Conservation (phyloP, 2,797 vertebrate genomes). For the Helostoma temminkii region DNA sequence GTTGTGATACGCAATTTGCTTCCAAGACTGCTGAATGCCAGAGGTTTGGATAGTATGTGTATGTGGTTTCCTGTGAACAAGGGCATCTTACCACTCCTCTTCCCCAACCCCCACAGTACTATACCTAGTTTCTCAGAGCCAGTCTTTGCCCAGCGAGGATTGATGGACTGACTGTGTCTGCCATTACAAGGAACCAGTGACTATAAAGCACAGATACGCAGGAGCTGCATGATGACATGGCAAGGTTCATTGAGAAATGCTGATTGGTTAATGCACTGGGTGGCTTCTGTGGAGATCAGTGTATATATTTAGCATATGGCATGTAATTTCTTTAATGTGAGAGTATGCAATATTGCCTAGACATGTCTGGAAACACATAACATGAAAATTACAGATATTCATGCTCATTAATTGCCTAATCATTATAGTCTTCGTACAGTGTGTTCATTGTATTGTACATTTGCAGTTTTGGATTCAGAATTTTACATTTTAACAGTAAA, state of each 20-base stretch:
- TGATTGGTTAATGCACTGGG: constrained; percentile 49
- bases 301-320: constrained; percentile 6
- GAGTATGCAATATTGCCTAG: background rate
- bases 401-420: background rate
- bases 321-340: constrained; percentile 4
- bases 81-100: constrained; percentile 62
- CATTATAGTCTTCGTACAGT: background rate
- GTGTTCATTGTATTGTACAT: background rate
- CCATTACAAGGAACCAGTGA: constrained; percentile 72
- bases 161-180: constrained; percentile 73
- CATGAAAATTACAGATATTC: background rate
- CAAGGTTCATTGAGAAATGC: constrained; percentile 29
- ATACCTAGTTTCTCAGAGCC: constrained; percentile 58
- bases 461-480: background rate
- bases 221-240: constrained; percentile 63
- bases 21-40: constrained; percentile 65
- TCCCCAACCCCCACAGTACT: constrained; percentile 47
- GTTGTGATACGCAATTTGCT: constrained; percentile 57
- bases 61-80: constrained; percentile 63
- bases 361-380: constrained; percentile 4
- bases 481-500: background rate
- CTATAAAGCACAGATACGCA: constrained; percentile 57
- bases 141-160: constrained; percentile 51
- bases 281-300: constrained; percentile 8
- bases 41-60: constrained; percentile 55